phyloP scores from a whole-genome alignment of 2,888 invertebrate species.

The Meghimatium bilineatum region DNA sequence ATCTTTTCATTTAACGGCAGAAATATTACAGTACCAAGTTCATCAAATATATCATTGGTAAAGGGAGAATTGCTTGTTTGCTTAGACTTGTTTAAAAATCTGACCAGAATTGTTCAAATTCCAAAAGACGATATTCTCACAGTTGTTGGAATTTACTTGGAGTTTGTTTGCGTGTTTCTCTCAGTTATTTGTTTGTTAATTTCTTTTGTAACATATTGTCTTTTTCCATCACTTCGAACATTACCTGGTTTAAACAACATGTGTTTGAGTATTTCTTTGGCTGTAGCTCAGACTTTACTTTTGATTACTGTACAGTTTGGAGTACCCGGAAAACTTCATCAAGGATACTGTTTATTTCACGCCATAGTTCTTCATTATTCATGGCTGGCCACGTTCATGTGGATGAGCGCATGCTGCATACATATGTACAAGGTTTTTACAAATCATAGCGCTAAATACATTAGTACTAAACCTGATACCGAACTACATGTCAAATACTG shows the following conservation, averaged over 20 bases:
- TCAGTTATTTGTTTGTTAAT: slow-evolving; percentile 52
- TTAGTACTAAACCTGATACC: slow-evolving; percentile 23
- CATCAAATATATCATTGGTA: neutral
- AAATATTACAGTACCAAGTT: neutral
- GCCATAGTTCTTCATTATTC: slow-evolving; percentile 47
- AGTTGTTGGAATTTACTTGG: slow-evolving; percentile 10
- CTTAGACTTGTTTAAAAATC: slow-evolving; percentile 4
- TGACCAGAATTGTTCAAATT: neutral
- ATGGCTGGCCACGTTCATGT: slow-evolving; percentile 54
- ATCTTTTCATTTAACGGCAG: neutral
- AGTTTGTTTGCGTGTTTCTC: slow-evolving; percentile 39
- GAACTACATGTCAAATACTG: slow-evolving; percentile 47
- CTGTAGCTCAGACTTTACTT: slow-evolving; percentile 47
- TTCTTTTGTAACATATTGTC: slow-evolving; percentile 51
- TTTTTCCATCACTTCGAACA: slow-evolving; percentile 51
- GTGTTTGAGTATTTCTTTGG: slow-evolving; percentile 49
- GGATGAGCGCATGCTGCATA: slow-evolving; percentile 56
- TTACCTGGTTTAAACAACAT: slow-evolving; percentile 56
- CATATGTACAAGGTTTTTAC: slow-evolving; percentile 57
- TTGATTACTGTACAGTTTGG: slow-evolving; percentile 30
- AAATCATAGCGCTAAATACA: slow-evolving; percentile 21
- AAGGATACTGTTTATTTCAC: slow-evolving; percentile 15
- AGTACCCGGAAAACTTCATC: neutral
- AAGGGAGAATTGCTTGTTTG: slow-evolving; percentile 15
- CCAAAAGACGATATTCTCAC: neutral